Conservation (phyloP, 2,797 vertebrate species). For the Novumbra hubbsi region DNA sequence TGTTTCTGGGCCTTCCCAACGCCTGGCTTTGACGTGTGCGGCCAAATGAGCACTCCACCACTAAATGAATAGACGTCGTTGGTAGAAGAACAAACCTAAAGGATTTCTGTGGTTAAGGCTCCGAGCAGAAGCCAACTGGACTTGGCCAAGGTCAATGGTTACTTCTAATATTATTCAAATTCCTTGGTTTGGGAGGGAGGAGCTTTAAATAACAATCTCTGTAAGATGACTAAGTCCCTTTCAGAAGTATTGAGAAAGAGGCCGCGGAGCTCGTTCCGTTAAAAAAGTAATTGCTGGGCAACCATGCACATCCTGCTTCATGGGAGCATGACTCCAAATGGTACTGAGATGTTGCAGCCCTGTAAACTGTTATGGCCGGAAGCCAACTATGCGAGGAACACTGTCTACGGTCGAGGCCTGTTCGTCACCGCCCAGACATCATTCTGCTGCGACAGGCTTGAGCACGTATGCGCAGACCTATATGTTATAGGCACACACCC, state of each 20-base stretch:
- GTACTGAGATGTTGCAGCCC: neutral
- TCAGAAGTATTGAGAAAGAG: constrained; percentile 27
- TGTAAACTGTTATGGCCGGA: neutral
- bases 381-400: neutral
- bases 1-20: neutral
- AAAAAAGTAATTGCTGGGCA: neutral
- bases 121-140: constrained; percentile 22
- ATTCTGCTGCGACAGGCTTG: neutral
- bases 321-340: neutral
- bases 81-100: neutral
- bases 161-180: constrained; percentile 43
- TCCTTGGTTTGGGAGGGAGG: constrained; percentile 4
- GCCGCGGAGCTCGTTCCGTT: neutral
- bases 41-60: constrained; percentile 13
- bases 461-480: neutral
- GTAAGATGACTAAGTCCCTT: constrained; percentile 39
- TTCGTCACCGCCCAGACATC: neutral
- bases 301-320: neutral
- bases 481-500: neutral
- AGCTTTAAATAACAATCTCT: constrained; percentile 31
- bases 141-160: constrained; percentile 25
- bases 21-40: neutral
- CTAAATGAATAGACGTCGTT: constrained; percentile 31
- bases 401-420: neutral
- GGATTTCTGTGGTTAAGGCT: constrained; percentile 34